Evolutionary conservation across 2,888 invertebrate genomes (phyloP).

Genomic region (Parasteatoda lunata): DNA sequence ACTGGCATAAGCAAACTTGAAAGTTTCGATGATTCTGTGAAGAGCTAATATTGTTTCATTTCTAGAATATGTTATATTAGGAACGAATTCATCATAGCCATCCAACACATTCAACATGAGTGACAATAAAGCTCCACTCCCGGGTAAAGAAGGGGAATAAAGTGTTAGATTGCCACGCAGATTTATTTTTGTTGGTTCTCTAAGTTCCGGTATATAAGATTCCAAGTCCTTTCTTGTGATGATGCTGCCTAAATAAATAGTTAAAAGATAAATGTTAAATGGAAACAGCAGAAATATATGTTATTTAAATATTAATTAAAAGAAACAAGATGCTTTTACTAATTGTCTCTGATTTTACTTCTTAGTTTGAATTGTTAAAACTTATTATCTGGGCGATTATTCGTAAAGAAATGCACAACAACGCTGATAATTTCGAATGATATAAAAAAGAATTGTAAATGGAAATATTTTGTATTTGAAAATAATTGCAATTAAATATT

Average conservation of each 20-base stretch:
- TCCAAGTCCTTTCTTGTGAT: slow-evolving; percentile 85
- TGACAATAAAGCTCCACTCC: slow-evolving; percentile 86
- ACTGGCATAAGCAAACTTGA: slow-evolving; percentile 92
- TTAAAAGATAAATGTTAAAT: no score
- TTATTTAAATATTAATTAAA: no score
- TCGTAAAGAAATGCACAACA: no score
- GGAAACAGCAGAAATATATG: no score
- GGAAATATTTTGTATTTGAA: no score
- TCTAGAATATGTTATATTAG: background rate
- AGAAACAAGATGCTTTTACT: no score
- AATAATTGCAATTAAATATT: no score
- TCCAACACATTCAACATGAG: slow-evolving; percentile 86
- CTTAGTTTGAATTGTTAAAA: no score
- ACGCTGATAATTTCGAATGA: no score
- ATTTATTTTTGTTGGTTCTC: slow-evolving; percentile 24
- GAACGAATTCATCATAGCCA: slow-evolving; percentile 19
- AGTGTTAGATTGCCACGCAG: slow-evolving; percentile 79
- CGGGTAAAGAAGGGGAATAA: slow-evolving; percentile 88
- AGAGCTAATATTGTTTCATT: slow-evolving; percentile 77
- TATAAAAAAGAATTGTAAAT: no score
- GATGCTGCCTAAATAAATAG: slow-evolving; percentile 78
- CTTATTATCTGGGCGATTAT: no score
- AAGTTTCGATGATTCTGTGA: slow-evolving; percentile 89
- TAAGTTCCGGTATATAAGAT: slow-evolving; percentile 76
- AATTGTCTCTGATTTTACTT: no score